Conservation (phyloP, 2,113 vertebrate genomes). For the Proterorhinus semilunaris region DNA sequence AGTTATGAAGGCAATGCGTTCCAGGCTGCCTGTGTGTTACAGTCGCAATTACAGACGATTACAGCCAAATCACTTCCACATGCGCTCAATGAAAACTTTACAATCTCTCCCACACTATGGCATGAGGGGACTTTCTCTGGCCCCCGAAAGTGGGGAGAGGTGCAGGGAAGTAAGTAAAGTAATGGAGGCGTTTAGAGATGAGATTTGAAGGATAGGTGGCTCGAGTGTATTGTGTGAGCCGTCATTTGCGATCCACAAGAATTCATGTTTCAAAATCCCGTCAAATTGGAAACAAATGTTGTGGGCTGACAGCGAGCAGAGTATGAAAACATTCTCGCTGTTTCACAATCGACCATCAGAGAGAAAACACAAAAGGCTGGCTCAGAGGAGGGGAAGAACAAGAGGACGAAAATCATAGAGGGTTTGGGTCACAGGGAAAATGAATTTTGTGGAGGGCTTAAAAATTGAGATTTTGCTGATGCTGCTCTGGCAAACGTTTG, state of each 20-base stretch:
- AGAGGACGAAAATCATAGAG: slow-evolving; percentile 66
- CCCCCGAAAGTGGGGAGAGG: slow-evolving; percentile 63
- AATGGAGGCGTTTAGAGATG: slow-evolving; percentile 23
- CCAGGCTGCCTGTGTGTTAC: slow-evolving; percentile 93
- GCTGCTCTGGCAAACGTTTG: not conserved
- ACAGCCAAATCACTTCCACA: slow-evolving; percentile 96
- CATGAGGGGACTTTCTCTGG: slow-evolving; percentile 95
- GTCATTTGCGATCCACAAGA: slow-evolving; percentile 57
- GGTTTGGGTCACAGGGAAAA: slow-evolving; percentile 13
- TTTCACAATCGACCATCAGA: slow-evolving; percentile 71
- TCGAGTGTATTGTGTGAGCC: slow-evolving; percentile 55
- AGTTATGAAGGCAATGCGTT: slow-evolving; percentile 87
- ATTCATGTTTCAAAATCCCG: slow-evolving; percentile 65
- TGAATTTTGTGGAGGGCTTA: slow-evolving; percentile 37
- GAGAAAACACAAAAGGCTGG: slow-evolving; percentile 50
- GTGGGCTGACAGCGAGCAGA: slow-evolving; percentile 59
- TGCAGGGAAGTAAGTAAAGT: slow-evolving; percentile 45
- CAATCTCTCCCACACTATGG: slow-evolving; percentile 91
- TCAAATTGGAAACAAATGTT: slow-evolving; percentile 77
- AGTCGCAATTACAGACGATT: slow-evolving; percentile 97
- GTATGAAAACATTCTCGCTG: slow-evolving; percentile 72
- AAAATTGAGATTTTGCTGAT: not conserved
- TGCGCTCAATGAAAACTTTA: slow-evolving; percentile 94
- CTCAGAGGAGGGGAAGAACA: slow-evolving; percentile 60
- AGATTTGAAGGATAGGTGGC: slow-evolving; percentile 48